Evolutionary conservation across 1,140 invertebrate species (phyloP).

Genomic region (Microplitis mediator): DNA sequence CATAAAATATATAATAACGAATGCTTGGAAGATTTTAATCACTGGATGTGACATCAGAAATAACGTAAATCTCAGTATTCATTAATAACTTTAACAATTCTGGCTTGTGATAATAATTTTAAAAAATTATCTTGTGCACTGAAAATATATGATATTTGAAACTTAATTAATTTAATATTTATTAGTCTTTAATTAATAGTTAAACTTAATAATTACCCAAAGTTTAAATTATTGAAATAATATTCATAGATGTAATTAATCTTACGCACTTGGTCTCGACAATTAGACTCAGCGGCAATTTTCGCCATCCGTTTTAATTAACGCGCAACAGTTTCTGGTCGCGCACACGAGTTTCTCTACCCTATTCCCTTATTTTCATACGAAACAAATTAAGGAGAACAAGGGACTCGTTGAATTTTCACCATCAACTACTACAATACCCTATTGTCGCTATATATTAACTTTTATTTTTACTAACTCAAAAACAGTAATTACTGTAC

Average conservation of each 20-base stretch:
- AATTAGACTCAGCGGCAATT: neutral
- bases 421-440: neutral
- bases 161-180: neutral
- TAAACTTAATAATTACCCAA: neutral
- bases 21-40: constrained; percentile 7
- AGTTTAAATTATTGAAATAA: neutral
- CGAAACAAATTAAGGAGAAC: constrained; percentile 1
- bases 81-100: neutral
- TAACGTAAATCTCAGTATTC: neutral
- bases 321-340: neutral
- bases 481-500: neutral
- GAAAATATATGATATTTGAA: neutral
- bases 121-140: neutral
- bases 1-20: neutral
- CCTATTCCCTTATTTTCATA: neutral
- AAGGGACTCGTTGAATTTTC: neutral
- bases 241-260: neutral
- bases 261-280: neutral
- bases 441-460: neutral
- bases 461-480: neutral
- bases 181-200: neutral
- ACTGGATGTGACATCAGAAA: constrained; percentile 1
- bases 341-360: neutral
- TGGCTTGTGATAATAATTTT: neutral
- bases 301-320: neutral